phyloP scores from a whole-genome alignment of 2,113 vertebrate genomes.

The Laticauda colubrina region DNA sequence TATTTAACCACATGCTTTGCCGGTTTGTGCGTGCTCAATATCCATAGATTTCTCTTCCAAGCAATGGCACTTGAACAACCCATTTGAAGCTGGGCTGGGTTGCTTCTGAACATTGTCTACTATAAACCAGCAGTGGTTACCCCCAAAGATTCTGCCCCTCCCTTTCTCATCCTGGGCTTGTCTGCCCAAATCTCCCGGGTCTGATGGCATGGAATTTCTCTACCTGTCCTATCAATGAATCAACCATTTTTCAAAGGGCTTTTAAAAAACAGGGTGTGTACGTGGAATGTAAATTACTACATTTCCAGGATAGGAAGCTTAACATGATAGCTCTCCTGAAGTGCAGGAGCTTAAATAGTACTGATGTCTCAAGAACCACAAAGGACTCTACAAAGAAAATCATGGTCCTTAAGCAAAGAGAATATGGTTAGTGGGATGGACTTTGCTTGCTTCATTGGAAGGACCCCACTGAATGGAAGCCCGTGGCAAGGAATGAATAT shows the following conservation, averaged over 20 bases:
- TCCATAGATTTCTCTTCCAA: neutral
- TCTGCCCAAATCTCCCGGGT: neutral
- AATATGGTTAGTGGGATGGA: neutral
- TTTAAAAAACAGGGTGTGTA: neutral
- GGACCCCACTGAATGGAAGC: neutral
- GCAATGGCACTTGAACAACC: neutral
- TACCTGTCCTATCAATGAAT: neutral
- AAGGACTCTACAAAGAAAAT: neutral
- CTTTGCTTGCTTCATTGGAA: neutral
- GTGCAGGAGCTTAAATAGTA: no score
- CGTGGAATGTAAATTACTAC: neutral
- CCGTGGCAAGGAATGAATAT: neutral
- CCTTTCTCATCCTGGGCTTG: neutral
- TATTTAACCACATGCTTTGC: neutral
- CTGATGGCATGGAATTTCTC: neutral
- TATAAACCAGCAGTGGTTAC: neutral
- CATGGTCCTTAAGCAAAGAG: neutral
- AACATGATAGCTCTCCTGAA: neutral
- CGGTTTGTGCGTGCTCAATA: neutral
- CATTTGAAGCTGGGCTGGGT: neutral
- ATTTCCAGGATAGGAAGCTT: neutral
- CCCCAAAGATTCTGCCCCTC: neutral
- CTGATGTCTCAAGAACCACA: neutral
- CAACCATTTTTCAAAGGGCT: neutral
- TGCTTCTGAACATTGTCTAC: neutral